These are phyloP conservation scores for Glyptemys insculpta DNA, from an alignment of 2,797 vertebrate species.

Conservation along the genomic window DNA sequence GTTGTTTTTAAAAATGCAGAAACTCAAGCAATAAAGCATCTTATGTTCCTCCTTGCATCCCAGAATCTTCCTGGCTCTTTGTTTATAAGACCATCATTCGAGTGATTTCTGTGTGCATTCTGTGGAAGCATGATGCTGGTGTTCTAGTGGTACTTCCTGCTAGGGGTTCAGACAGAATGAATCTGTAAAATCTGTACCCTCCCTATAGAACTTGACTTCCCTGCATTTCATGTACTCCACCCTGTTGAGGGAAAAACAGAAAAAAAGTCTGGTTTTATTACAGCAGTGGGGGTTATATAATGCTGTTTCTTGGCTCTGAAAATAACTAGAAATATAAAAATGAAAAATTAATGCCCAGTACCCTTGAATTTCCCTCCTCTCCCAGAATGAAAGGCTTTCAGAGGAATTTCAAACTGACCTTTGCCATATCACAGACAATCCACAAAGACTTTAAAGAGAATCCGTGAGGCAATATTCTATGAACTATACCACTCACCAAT, in stretches of 20 bases:
- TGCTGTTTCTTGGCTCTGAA: constrained; percentile 41
- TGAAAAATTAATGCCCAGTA: constrained; percentile 34
- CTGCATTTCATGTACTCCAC: background rate
- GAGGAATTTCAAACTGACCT: constrained; percentile 30
- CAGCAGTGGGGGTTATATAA: constrained; percentile 20
- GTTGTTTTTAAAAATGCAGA: background rate
- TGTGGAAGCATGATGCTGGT: background rate
- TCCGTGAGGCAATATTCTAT: background rate
- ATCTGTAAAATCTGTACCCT: constrained; percentile 23
- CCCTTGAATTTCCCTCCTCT: constrained; percentile 22
- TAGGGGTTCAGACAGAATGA: constrained; percentile 16
- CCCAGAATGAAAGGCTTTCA: constrained; percentile 33
- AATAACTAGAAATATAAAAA: constrained; percentile 41
- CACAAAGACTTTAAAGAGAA: constrained; percentile 24
- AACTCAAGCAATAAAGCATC: constrained; percentile 8
- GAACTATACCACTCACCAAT: background rate
- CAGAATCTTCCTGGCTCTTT: constrained; percentile 11
- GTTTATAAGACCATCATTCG: constrained; percentile 7
- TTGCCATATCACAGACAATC: constrained; percentile 13
- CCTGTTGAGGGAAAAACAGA: constrained; percentile 14
- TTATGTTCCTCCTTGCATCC: background rate
- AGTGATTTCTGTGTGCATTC: constrained; percentile 15
- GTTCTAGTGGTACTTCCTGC: constrained; percentile 9
- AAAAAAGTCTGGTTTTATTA: constrained; percentile 38
- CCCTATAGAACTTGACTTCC: constrained; percentile 1